phyloP scores from a whole-genome alignment of 2,888 invertebrate species.

The Cheilosia urbana region DNA sequence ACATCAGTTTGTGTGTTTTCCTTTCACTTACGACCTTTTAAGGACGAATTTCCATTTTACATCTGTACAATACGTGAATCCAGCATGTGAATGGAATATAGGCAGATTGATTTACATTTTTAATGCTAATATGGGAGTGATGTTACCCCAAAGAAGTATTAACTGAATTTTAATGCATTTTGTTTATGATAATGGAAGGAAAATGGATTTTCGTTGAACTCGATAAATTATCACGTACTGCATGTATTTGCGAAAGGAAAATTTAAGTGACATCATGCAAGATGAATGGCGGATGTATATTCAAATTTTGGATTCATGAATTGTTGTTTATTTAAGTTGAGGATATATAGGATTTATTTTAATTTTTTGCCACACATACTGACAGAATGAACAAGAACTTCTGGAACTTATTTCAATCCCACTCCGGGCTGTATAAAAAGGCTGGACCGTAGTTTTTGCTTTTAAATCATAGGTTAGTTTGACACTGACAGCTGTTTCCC shows the following conservation, averaged over 20 bases:
- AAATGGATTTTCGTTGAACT: not conserved
- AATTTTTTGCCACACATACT: too few relatives aligned
- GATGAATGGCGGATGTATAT: not conserved
- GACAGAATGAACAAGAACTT: too few relatives aligned
- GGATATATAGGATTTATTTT: too few relatives aligned
- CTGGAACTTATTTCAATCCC: too few relatives aligned
- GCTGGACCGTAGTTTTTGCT: too few relatives aligned
- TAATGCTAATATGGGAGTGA: constrained; percentile 4
- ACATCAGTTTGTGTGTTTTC: constrained; percentile 17
- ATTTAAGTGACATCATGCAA: not conserved
- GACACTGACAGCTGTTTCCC: too few relatives aligned
- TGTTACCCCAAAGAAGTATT: not conserved
- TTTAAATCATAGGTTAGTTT: too few relatives aligned
- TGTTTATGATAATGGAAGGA: not conserved
- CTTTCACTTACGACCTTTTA: constrained; percentile 10
- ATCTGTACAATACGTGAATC: constrained; percentile 20
- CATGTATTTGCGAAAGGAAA: not conserved
- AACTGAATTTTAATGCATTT: constrained; percentile 12
- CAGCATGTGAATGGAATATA: not conserved
- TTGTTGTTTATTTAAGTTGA: too few relatives aligned
- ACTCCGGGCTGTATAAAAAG: too few relatives aligned
- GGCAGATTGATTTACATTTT: constrained; percentile 36
- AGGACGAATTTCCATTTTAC: constrained; percentile 6
- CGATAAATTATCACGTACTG: not conserved
- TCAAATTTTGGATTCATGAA: too few relatives aligned